Evolutionary conservation across 2,797 vertebrate genomes (phyloP).

Genomic region (Melanotaenia boesemani): DNA sequence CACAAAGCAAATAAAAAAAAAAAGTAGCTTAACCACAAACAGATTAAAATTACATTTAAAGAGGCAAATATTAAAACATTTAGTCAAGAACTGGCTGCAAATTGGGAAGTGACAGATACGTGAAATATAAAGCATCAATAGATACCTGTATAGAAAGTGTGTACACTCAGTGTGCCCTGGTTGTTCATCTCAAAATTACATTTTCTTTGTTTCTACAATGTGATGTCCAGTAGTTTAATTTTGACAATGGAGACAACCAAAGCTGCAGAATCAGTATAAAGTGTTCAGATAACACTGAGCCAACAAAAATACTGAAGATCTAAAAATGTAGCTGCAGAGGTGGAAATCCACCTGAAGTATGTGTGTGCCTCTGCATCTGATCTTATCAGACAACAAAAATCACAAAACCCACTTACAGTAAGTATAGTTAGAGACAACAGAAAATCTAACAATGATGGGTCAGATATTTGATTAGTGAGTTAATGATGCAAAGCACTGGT

Average conservation of each 20-base stretch:
- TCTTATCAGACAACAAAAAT: constrained; percentile 38
- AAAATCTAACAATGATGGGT: not conserved
- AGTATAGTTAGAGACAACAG: constrained; percentile 1
- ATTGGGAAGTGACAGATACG: too few species aligned
- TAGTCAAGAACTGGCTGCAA: too few species aligned
- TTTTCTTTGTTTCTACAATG: too few species aligned
- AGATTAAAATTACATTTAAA: not conserved
- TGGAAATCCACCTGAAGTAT: constrained; percentile 40
- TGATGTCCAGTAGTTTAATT: constrained; percentile 1
- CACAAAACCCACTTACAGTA: constrained; percentile 25
- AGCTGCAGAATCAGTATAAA: constrained; percentile 3
- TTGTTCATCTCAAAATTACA: not conserved
- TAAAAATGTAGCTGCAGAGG: constrained; percentile 55
- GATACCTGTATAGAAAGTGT: not conserved
- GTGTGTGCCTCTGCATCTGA: constrained; percentile 43
- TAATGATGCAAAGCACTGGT: not conserved
- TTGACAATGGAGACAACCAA: constrained; percentile 23
- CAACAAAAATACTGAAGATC: constrained; percentile 38
- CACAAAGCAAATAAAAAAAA: not conserved
- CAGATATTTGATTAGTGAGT: not conserved
- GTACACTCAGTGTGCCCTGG: not conserved
- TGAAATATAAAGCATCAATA: not conserved
- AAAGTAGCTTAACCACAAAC: not conserved
- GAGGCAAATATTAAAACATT: too few species aligned
- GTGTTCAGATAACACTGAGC: constrained; percentile 23